Evolutionary conservation across 2,888 invertebrate genomes (phyloP), one percentile per base, ranked within the genome.

Genomic region (Troides helena): DNA sequence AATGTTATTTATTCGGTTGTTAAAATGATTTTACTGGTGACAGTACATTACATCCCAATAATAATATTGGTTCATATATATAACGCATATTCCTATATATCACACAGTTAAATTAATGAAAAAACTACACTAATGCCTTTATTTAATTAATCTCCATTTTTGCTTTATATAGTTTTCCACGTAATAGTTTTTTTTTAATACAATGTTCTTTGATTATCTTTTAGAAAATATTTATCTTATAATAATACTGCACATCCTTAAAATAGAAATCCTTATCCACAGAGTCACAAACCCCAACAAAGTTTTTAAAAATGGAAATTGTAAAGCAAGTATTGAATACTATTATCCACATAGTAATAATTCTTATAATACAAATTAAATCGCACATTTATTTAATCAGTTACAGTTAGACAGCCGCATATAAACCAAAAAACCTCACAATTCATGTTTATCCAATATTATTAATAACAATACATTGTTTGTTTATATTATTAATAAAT

Each of bases 21-120:
- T 69, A 85, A 77, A 78, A 84, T 86, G 86, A 71, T 68, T 67
- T 58, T 63, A 50, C 71, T 68, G 67, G 76, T 72, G 67, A 71
- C 71, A 72, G 75, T 76, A 65, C 75, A 75, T 72, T 77, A 64
- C 39, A 25, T 62, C 17, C 36, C 57, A 62, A 61, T 66, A 46
- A 30, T 14, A 23, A 21, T 61, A 46, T 12, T 46, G 21, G 23
- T 62, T 30, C 62, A 30, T 46, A 46, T 65, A 17, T 50, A 70
- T 70, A 64, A 66, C 64, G 39, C 68, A 12, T 46, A 65, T 56
- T 56, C 50, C 4, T 59, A 56, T 17, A 61, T 25, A 56, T 10
- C 17, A 57, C 23, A 46, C 25, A 60, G 14, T n/a, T 46, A 56
- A 46, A 56, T 39, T 14, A 43, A 4, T 60, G 61, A 64, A 50